Evolutionary conservation across 2,888 invertebrate genomes (phyloP), one percentile per base, ranked within the genome.

Genomic region (Ophion ventricosus): DNA sequence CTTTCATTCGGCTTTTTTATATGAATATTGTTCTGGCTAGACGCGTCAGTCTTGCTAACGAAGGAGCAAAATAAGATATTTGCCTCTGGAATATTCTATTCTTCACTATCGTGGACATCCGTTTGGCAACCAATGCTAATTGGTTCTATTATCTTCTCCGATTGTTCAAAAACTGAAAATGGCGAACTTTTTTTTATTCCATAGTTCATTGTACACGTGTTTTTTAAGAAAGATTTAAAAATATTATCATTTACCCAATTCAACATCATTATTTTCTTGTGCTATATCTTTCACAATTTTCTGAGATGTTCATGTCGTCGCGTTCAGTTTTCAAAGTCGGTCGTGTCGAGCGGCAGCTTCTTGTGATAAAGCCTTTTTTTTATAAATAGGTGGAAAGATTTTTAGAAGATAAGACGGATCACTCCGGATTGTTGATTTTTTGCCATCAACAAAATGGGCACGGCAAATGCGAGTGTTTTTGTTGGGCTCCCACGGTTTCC

Each of bases 401-500:
- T 81, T 79, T 61, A 81, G 84, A 35, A 84, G 67, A 29, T 85
- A 86, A 25, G 84, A 67, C 63, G 67, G 63, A 26, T 70, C 64
- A 63, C 43, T 64, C 54, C 82, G 75, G 80, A 85, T 76, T 2
- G 85, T 76, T 20, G 80, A 83, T 80, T 84, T 85, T 64, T 78
- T 70, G 10, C 83, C 85, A 20, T 77, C 84, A n/a, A 77, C 64
- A 78, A 87, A 87, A 75, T 87, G 86, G 26, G 64, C 75, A 79
- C 80, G 82, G 77, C 86, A 86, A 35, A 87, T 84, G 85, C n/a
- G n/a, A n/a, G n/a, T n/a, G n/a, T n/a, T n/a, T n/a, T n/a, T n/a
- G n/a, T n/a, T n/a, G n/a, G n/a, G 87, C 25, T 69, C 43, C 85
- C 87, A 87, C 17, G 87, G 89, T 90, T 91, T 91, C 90, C 87